phyloP scores from a whole-genome alignment of 2,113 vertebrate species.

The Perccottus glenii region DNA sequence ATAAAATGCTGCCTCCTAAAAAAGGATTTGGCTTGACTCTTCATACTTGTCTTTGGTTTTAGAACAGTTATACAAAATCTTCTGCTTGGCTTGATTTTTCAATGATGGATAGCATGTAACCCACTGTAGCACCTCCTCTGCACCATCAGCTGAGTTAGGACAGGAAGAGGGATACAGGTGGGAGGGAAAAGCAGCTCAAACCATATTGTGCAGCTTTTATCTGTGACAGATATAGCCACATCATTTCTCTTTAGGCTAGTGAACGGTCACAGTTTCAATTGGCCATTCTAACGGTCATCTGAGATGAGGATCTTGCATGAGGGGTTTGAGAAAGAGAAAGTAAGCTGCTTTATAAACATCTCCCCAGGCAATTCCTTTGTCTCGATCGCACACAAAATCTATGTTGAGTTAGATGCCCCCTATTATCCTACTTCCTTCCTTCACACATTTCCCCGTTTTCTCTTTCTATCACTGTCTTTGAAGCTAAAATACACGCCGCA shows the following conservation, averaged over 20 bases:
- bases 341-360: too few species aligned
- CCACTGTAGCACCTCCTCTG: conserved; percentile 21
- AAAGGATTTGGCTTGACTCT: too few species aligned
- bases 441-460: neutral
- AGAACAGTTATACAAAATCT: neutral
- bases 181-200: neutral
- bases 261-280: neutral
- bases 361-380: conserved; percentile 23
- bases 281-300: neutral
- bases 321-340: too few species aligned
- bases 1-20: conserved; percentile 4
- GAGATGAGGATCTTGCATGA: neutral
- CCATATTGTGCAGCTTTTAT: conserved; percentile 5
- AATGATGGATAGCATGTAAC: conserved; percentile 47
- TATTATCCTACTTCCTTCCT: conserved; percentile 29
- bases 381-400: too few species aligned
- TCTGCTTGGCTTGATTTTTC: too few species aligned
- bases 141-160: conserved; percentile 29
- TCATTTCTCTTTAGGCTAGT: neutral
- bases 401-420: conserved; percentile 29
- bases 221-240: neutral
- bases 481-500: conserved; percentile 54
- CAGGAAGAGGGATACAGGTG: conserved; percentile 32
- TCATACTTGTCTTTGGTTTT: neutral
- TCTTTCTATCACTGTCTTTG: conserved; percentile 12